A percentile compares a stretch with the other conserved stretches of the same genome.
phyloP scores from a whole-genome alignment of 1,140 invertebrate species.

The Euura saliciscinereae region DNA sequence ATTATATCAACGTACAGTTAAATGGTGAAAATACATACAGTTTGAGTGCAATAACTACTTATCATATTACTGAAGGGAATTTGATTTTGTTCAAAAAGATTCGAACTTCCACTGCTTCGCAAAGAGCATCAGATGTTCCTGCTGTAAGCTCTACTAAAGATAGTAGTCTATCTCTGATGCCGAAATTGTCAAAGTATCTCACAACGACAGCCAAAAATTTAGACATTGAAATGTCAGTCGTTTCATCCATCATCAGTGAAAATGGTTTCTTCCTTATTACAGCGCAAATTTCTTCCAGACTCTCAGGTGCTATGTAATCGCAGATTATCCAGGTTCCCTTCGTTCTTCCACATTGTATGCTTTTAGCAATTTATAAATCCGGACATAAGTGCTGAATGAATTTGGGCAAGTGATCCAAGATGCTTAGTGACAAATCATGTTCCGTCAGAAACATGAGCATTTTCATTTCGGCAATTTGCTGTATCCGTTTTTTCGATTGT shows the following conservation, averaged over 20 bases:
- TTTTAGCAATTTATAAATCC: not conserved
- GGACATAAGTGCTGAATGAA: not conserved
- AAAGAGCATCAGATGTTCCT: conserved; percentile 35
- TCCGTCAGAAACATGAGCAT: not conserved
- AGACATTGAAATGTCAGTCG: conserved; percentile 36
- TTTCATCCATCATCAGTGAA: conserved; percentile 44
- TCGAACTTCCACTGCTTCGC: too few relatives aligned
- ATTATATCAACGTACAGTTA: too few relatives aligned
- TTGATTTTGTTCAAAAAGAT: conserved; percentile 40
- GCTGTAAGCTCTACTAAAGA: conserved; percentile 26
- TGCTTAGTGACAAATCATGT: not conserved
- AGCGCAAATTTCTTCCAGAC: not conserved
- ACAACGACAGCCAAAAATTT: conserved; percentile 41
- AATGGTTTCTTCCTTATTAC: conserved; percentile 28
- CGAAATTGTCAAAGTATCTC: conserved; percentile 31
- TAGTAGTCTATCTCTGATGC: conserved; percentile 40
- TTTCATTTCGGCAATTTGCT: not conserved
- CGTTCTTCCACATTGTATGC: not conserved
- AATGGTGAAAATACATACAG: too few relatives aligned
- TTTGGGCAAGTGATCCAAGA: not conserved
- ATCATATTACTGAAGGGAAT: conserved; percentile 46
- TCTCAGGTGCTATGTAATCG: not conserved
- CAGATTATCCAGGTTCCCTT: not conserved
- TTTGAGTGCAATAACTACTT: too few relatives aligned
- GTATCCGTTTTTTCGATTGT: too few relatives aligned